Evolutionary conservation across 2,113 vertebrate genomes (phyloP), one percentile per base, ranked within the genome.

Genomic region (Xyliphius kryptos): DNA sequence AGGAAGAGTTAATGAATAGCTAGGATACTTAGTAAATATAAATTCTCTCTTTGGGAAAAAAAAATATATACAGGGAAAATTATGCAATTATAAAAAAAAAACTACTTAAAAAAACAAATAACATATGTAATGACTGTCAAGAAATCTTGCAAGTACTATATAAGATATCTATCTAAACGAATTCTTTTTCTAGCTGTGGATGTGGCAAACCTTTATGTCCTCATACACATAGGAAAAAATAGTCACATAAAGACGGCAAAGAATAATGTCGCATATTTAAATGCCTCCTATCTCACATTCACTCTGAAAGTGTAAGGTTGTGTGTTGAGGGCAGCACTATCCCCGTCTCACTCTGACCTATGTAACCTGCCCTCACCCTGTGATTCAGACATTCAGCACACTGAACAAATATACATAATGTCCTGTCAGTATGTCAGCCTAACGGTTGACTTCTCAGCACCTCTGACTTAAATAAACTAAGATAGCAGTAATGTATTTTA

Each of bases 371-470:
- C 13, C 60, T 56, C 52, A 63, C 51, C 55, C 36, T 32, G 53
- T 21, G 51, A 68, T 68, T 72, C 66, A 68, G 46, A 37, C 8
- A 38, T 36, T 32, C 21, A 60, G 37, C 44, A 47, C 50, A 49
- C 46, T 52, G 22, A 44, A 44, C 43, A 61, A 73, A 70, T 70
- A 65, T 70, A 58, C 72, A 74, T 74, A 67, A 63, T 66, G 67
- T 58, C 49, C 56, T 56, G 63, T 70, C 67, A 69, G 6, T n/a
- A 20, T 63, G 60, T 61, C 64, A 67, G 41, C 61, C 22, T 14
- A 67, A 67, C 49, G 26, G 22, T 32, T 74, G 63, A 59, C 68
- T 62, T 62, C 64, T 63, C 49, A 58, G 57, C 49, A 50, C 63
- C 59, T 17, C n/a, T 47, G 48, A 40, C 63, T 67, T 49, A 44